Base-by-base conservation (phyloP, 2,888 invertebrate genomes). In the Drosophila trichaetosa region DNA sequence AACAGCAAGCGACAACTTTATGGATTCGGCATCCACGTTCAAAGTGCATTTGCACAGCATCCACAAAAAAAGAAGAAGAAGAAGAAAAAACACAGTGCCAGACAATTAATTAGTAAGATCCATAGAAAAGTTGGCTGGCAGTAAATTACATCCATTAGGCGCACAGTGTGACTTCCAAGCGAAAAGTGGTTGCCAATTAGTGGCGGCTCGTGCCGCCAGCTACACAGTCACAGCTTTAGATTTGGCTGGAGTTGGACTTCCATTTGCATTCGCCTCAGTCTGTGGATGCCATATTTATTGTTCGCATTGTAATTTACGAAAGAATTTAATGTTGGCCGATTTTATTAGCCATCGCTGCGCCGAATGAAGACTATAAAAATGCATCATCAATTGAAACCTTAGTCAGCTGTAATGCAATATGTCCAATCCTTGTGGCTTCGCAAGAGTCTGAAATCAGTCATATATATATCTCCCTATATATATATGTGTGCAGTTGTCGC, bases 141-240 rank as follows among this genome's bases (percentile, higher is more conserved):
- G 83, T 86, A 85, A 85, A 87, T 86, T 87, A 78, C 74, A 77
- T 89, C 90, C 91, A 91, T 91, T 91, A 91, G 90, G 81, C 72
- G 74, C 91, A 70, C 91, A 91, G 91, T 89, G 80, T 90, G 91
- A 88, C 79, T 84, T 88, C 81, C 77, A 52, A 67, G 52, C 76
- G 79, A 83, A 87, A 86, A 86, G 87, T 87, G 87, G 69, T 64
- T 79, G 69, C 81, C 87, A 87, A 86, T 86, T 87, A 86, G 81
- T 73, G 76, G 54, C 76, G 69, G 64, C 73, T 69, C 69, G 69
- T 59, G 71, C 59, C 64, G 48, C 49, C 53, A 59, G 69, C 61
- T 49, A 10, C 46, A 34, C 46, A 34, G 46, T 60, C 48, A 34
- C 52, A 34, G 53, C 48, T 34, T 60, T 13, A 7, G 8, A 29